Evolutionary conservation across 2,797 vertebrate genomes (phyloP).

Genomic region (Sebastes iracundus): DNA sequence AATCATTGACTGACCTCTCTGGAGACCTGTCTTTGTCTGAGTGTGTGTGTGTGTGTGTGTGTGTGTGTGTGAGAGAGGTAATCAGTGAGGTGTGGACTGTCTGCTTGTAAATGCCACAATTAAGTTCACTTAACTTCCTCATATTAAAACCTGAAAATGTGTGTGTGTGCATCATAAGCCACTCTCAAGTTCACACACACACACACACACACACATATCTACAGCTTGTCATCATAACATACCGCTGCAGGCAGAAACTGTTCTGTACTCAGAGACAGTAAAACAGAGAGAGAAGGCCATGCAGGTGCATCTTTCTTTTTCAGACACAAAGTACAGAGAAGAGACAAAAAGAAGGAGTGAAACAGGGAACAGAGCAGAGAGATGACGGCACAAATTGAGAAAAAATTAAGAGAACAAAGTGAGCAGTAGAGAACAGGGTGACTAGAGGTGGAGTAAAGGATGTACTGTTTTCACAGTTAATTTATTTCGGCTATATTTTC

Average conservation of each 20-base stretch:
- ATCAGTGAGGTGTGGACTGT: neutral
- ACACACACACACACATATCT: neutral
- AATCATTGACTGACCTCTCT: constrained; percentile 33
- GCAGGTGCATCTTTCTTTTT: constrained; percentile 53
- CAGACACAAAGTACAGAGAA: constrained; percentile 16
- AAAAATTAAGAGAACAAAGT: constrained; percentile 13
- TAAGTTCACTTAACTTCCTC: constrained; percentile 25
- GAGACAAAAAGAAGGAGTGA: constrained; percentile 23
- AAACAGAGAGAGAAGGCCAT: neutral
- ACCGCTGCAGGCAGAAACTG: constrained; percentile 37
- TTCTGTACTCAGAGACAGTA: constrained; percentile 33
- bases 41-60: neutral
- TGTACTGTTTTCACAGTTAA: neutral
- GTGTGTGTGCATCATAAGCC: neutral
- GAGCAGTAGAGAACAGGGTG: constrained; percentile 7
- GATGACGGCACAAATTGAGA: constrained; percentile 16
- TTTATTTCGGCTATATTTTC: constrained; percentile 16
- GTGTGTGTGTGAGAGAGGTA: neutral
- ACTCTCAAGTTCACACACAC: neutral
- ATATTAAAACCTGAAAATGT: constrained; percentile 7
- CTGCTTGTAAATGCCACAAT: constrained; percentile 19
- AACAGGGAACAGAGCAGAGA: constrained; percentile 16
- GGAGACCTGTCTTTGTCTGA: constrained; percentile 18
- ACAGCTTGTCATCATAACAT: constrained; percentile 21
- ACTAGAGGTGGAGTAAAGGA: constrained; percentile 18